Conservation (phyloP, 2,888 invertebrate species). For the Eupithecia dodoneata region DNA sequence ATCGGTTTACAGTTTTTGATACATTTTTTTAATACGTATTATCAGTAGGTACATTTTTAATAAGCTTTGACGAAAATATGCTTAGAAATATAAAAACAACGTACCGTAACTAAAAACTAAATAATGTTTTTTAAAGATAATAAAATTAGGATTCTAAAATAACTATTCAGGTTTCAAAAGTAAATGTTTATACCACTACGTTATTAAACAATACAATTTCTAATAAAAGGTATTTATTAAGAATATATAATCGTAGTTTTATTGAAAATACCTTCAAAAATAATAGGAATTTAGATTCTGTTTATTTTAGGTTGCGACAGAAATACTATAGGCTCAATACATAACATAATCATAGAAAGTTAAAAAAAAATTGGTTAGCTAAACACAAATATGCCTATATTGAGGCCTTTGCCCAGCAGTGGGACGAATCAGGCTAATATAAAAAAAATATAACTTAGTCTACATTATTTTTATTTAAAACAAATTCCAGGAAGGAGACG, state of each 20-base stretch:
- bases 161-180: conserved; percentile 37
- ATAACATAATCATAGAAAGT: not conserved
- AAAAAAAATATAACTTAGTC: not conserved
- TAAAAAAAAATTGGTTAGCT: not conserved
- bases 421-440: too few species aligned
- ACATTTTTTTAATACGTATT: not conserved
- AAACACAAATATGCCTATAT: not conserved
- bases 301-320: not conserved
- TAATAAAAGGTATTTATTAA: conserved; percentile 81
- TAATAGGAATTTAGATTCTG: not conserved
- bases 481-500: conserved; percentile 61
- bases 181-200: conserved; percentile 48
- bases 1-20: conserved; percentile 1
- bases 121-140: conserved; percentile 7
- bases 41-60: not conserved
- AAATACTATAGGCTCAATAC: not conserved
- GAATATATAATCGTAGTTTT: conserved; percentile 54
- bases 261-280: conserved; percentile 41
- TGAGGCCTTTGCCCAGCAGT: too few species aligned
- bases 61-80: not conserved
- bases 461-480: not conserved
- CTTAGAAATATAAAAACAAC: not conserved
- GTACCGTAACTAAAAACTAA: not conserved
- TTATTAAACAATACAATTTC: conserved; percentile 60
- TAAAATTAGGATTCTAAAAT: conserved; percentile 20